Percentiles rank a stretch among this genome's conserved stretches.
phyloP scores from a whole-genome alignment of 2,888 invertebrate species.

The Osedax frankpressi region DNA sequence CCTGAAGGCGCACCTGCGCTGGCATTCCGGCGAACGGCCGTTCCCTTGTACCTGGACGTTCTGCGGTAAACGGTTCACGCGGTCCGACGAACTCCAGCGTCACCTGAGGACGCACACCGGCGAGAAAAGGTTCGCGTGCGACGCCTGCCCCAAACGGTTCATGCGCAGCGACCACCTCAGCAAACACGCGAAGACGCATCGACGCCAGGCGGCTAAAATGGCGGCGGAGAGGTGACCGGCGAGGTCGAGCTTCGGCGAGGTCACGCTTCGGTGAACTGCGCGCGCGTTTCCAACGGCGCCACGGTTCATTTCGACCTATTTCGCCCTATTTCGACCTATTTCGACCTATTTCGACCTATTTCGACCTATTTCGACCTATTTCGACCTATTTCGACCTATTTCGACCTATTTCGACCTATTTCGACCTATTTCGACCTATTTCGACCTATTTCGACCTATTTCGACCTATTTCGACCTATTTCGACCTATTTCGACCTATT shows the following conservation, averaged over 20 bases:
- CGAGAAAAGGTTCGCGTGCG: slow-evolving; percentile 80
- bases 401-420: too few species aligned
- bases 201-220: not conserved
- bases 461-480: too few species aligned
- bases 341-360: too few species aligned
- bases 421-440: too few species aligned
- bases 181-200: slow-evolving; percentile 78
- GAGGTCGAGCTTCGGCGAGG: not conserved
- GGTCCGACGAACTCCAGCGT: slow-evolving; percentile 88
- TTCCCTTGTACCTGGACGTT: slow-evolving; percentile 96
- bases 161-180: slow-evolving; percentile 85
- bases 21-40: slow-evolving; percentile 94
- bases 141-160: slow-evolving; percentile 77
- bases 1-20: slow-evolving; percentile 89
- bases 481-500: too few species aligned
- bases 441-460: too few species aligned
- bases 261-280: not conserved
- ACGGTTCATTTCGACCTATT: too few species aligned
- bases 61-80: slow-evolving; percentile 88
- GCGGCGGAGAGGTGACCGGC: not conserved
- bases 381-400: too few species aligned
- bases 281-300: too few species aligned
- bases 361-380: too few species aligned
- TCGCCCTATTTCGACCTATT: too few species aligned
- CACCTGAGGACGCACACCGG: slow-evolving; percentile 82